Evolutionary conservation across 2,113 vertebrate species (phyloP), one percentile per base, ranked within the genome.

Genomic region (Melanotaenia duboulayi): DNA sequence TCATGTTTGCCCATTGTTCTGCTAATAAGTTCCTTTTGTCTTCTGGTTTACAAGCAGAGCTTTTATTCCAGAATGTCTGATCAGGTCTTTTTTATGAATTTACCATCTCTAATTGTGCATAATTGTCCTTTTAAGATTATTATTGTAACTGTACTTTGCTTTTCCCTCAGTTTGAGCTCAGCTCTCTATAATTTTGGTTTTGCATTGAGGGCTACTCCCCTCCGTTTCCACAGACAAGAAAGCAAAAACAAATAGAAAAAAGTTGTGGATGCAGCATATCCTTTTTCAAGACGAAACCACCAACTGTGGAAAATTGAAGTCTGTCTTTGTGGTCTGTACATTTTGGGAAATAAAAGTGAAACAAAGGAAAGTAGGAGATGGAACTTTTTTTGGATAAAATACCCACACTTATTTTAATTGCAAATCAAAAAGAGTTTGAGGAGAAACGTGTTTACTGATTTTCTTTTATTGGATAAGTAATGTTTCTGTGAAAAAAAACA

Each of bases 171-270:
- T 44, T 46, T 59, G 56, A 63, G 64, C 40, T 24, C 55, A 42
- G 20, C 55, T 35, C 73, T 84, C 86, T 92, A 71, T 92, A 86
- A 92, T 91, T 92, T 86, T 79, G 88, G 84, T 87, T 90, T 87
- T 57, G 49, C 77, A 63, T 28, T 39, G 56, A 46, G 73, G 72
- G 65, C 78, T 68, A 52, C 78, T 81, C 76, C 70, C 80, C 25
- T 68, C 55, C 19, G 0, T 32, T 35, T 84, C 89, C 87, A 68
- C 82, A 78, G 71, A 42, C 49, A 23, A 79, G 37, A 46, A 32
- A 4, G 1, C 25, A 54, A 56, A 57, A 51, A 57, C 7, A 63
- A 61, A 44, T 37, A 42, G 13, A 62, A 73, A 71, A 60, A 86
- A 81, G 61, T 59, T 57, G 66, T 61, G 71, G 71, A 82, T 82